Percentiles rank a stretch among this genome's conserved stretches.
phyloP scores from a whole-genome alignment of 2,113 vertebrate genomes.

The Channa maculata region DNA sequence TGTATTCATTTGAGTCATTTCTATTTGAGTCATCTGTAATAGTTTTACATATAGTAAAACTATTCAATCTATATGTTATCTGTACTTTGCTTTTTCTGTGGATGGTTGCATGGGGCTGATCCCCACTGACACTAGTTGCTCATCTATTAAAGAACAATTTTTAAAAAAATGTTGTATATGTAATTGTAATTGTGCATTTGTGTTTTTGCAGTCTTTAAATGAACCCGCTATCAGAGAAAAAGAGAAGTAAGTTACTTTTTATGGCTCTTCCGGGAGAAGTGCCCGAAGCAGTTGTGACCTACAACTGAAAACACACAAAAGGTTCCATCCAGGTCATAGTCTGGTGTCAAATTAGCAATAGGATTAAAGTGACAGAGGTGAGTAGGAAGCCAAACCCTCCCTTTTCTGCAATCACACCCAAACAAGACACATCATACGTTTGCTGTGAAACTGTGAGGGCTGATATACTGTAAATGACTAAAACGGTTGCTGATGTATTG shows the following conservation, averaged over 20 bases:
- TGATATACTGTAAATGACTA: slow-evolving; percentile 53
- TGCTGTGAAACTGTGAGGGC: slow-evolving; percentile 40
- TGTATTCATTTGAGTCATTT: too few relatives aligned
- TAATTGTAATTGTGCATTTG: too few relatives aligned
- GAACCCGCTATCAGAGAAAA: too few relatives aligned
- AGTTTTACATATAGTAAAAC: too few relatives aligned
- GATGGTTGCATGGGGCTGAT: too few relatives aligned
- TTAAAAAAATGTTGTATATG: too few relatives aligned
- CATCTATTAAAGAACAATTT: too few relatives aligned
- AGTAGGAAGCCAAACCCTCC: slow-evolving; percentile 38
- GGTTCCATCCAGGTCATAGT: slow-evolving; percentile 1
- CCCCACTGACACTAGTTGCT: too few relatives aligned
- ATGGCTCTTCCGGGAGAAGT: not conserved
- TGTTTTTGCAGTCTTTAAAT: too few relatives aligned
- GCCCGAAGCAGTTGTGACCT: not conserved
- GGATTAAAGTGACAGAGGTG: slow-evolving; percentile 39
- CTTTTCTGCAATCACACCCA: slow-evolving; percentile 50
- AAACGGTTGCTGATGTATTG: slow-evolving; percentile 9
- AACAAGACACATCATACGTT: slow-evolving; percentile 54
- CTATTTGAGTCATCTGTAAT: too few relatives aligned
- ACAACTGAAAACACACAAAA: not conserved
- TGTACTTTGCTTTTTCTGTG: too few relatives aligned
- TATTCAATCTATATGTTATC: too few relatives aligned
- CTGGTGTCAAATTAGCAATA: not conserved
- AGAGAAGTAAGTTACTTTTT: not conserved